Base-by-base conservation (phyloP, 2,113 vertebrate species). In the Atractosteus spatula region DNA sequence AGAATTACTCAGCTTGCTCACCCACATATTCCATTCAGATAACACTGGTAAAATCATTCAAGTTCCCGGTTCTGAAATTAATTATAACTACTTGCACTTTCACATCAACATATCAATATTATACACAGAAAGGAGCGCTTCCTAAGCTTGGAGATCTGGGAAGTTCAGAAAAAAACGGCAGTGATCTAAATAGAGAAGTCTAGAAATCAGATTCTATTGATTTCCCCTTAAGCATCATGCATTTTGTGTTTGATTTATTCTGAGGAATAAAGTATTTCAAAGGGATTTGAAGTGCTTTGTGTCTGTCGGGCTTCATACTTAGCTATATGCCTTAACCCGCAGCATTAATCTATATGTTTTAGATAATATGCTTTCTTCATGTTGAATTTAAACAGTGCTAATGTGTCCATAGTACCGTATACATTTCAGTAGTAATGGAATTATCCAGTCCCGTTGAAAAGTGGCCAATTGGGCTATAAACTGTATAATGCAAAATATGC, bases 191-290 rank as follows among this genome's bases (percentile, higher is more conserved):
- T 67, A 57, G 41, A 68, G 14, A 65, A 14, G 62, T 14, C 8
- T 42, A 63, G 16, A 55, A 13, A 72, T 56, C 29, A 45, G 8
- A 55, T 68, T 67, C 54, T 73, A 73, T 73, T 17, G 71, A 67
- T 73, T 73, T 73, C 64, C 57, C 71, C 63, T 64, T 71, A 62
- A 61, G 62, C 17, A 29, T 71, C 71, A 59, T 73, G 63, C 66
- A 73, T 73, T 73, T 68, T 67, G n/a, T 67, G 57, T 67, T 73
- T 45, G 41, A 56, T 57, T 47, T 73, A 45, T 73, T 73, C 54
- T 64, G 67, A 68, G 68, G 56, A 73, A 73, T 57, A 67, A 13
- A 67, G 55, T 67, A 14, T 61, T 73, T 57, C 51, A 59, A 41
- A 12, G 6, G 69, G 59, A 62, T 62, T 62, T 62, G 3, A 62